A percentile compares a stretch with the other conserved stretches of the same genome.
Conservation (phyloP, 2,888 invertebrate species). For the Dasypolia templi region DNA sequence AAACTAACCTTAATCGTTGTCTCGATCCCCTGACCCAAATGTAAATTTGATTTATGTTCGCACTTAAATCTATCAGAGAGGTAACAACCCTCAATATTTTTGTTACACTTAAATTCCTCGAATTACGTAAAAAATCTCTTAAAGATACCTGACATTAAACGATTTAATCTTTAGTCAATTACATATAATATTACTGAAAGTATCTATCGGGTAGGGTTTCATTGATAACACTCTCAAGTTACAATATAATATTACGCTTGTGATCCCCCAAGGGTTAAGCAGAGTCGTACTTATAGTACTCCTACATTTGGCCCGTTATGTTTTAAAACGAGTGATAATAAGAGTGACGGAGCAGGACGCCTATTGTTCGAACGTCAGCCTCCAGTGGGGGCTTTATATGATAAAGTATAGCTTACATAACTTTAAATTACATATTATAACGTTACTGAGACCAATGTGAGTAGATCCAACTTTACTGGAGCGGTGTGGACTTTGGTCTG, state of each 20-base stretch:
- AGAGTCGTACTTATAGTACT: background rate
- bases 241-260: background rate
- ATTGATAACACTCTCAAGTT: conserved; percentile 6
- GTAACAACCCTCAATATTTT: conserved; percentile 33
- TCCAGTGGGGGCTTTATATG: background rate
- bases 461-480: background rate
- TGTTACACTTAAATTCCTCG: conserved; percentile 34
- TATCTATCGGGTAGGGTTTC: background rate
- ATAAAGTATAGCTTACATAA: conserved; percentile 12
- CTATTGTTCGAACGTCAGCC: conserved; percentile 2
- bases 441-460: background rate
- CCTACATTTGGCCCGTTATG: no score
- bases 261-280: background rate
- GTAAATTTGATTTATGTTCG: conserved; percentile 45
- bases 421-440: background rate
- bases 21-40: conserved; percentile 27
- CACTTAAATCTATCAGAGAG: conserved; percentile 37
- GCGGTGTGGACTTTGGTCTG: no score
- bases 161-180: conserved; percentile 16
- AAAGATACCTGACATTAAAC: conserved; percentile 13
- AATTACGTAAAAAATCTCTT: conserved; percentile 16
- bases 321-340: no score
- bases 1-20: conserved; percentile 23
- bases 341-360: background rate
- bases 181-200: background rate